Conservation (phyloP, 92 coral and sea anemone genomes). For the Umimayanthus chanpuru region DNA sequence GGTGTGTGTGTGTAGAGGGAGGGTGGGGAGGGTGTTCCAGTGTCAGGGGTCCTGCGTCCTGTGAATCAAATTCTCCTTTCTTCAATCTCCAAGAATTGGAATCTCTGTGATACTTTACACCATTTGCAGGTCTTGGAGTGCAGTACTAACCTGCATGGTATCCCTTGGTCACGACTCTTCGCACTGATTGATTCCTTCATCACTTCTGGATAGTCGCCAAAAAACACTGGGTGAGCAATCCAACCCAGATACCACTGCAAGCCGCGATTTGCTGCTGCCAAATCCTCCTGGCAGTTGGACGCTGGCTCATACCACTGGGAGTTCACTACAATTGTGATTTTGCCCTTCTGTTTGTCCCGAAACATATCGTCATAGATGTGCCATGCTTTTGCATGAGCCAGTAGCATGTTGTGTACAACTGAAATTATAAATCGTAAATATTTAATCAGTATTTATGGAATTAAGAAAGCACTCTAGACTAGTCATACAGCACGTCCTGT, state of each 20-base stretch:
- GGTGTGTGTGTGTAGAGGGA: too few relatives aligned
- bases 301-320: conserved; percentile 87
- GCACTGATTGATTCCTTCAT: conserved; percentile 68
- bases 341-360: conserved; percentile 76
- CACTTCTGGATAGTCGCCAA: conserved; percentile 84
- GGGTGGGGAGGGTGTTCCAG: too few relatives aligned
- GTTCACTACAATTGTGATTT: conserved; percentile 73
- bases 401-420: conserved; percentile 86
- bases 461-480: background rate
- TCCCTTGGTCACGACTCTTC: conserved; percentile 66
- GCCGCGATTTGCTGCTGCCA: conserved; percentile 84
- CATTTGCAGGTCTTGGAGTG: background rate
- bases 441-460: background rate
- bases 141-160: conserved; percentile 56
- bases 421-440: background rate
- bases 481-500: too few relatives aligned
- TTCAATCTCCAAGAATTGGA: too few relatives aligned
- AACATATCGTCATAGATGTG: conserved; percentile 84
- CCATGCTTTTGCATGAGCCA: conserved; percentile 93
- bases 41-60: too few relatives aligned
- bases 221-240: conserved; percentile 86
- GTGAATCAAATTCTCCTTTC: too few relatives aligned
- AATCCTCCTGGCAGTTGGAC: conserved; percentile 62
- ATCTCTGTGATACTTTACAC: too few relatives aligned
- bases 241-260: conserved; percentile 88